phyloP scores from a whole-genome alignment of 2,113 vertebrate species.

The Nettapus auritus region DNA sequence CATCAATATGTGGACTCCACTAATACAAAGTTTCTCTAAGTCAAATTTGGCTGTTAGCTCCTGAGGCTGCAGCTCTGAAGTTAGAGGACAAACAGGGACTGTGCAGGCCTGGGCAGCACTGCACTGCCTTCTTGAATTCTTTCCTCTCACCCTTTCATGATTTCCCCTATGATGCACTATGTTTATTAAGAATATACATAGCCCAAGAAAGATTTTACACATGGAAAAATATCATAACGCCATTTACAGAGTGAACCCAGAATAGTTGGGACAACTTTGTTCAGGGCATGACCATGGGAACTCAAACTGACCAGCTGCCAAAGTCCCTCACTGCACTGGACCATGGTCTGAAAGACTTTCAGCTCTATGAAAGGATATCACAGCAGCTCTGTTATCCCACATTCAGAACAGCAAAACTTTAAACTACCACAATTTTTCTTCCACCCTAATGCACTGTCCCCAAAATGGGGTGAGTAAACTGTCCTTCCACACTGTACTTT shows the following conservation, averaged over 20 bases:
- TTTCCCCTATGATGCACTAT: neutral
- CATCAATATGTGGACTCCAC: neutral
- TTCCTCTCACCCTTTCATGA: neutral
- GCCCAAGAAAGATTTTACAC: neutral
- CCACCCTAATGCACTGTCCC: neutral
- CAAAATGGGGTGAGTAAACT: neutral
- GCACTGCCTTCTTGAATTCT: neutral
- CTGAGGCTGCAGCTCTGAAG: neutral
- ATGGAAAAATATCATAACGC: neutral
- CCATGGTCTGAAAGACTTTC: neutral
- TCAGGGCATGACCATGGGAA: neutral
- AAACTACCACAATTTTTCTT: neutral
- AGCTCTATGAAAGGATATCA: neutral
- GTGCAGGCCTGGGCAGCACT: neutral
- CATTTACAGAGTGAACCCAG: neutral
- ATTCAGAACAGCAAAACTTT: neutral
- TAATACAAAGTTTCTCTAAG: neutral
- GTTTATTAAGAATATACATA: neutral
- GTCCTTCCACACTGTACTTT: neutral
- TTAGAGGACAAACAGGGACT: neutral
- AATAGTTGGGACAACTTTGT: neutral
- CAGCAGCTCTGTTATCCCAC: neutral
- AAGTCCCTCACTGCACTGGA: neutral
- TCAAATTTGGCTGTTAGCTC: neutral
- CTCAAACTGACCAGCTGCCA: neutral